These are phyloP conservation scores for Agrypnia vestita DNA, from an alignment of 1,140 invertebrate species.

Conservation along the genomic window DNA sequence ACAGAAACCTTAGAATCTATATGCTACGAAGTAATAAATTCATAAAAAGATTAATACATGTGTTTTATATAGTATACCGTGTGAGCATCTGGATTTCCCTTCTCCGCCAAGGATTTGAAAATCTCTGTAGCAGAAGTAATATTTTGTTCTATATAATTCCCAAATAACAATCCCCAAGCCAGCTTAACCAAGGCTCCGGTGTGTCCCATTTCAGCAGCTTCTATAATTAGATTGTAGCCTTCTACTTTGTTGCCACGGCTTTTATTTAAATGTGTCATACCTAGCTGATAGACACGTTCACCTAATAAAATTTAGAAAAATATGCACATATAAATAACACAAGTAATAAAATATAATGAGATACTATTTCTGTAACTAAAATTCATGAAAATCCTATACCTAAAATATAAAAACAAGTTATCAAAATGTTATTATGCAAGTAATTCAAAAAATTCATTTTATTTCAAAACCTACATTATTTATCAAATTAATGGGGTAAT, in stretches of 20 bases:
- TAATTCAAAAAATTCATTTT: too few relatives aligned
- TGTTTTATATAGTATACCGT: constrained; percentile 76
- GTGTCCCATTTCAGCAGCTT: constrained; percentile 87
- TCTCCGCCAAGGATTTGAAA: constrained; percentile 84
- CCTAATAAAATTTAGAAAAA: constrained; percentile 67
- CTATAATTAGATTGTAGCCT: constrained; percentile 79
- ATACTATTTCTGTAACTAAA: too few relatives aligned
- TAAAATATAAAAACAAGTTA: too few relatives aligned
- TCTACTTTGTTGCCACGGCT: constrained; percentile 76
- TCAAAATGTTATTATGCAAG: too few relatives aligned
- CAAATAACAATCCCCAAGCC: constrained; percentile 91
- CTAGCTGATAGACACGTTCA: constrained; percentile 79
- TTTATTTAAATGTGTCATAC: constrained; percentile 78
- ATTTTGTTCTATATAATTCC: constrained; percentile 83
- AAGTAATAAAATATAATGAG: too few relatives aligned
- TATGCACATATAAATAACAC: too few relatives aligned
- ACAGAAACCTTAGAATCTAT: not conserved
- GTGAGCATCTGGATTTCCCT: constrained; percentile 91
- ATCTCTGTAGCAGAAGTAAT: constrained; percentile 82
- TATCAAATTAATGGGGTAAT: too few relatives aligned
- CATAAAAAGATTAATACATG: not conserved
- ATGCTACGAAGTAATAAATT: not conserved
- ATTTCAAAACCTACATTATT: too few relatives aligned
- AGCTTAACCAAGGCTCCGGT: constrained; percentile 85
- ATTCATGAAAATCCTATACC: too few relatives aligned